Percentiles rank a stretch among this genome's conserved stretches.
These are phyloP conservation scores for Acrocyrtus sp. DNA, from an alignment of 2,888 invertebrate species.

Conservation along the genomic window DNA sequence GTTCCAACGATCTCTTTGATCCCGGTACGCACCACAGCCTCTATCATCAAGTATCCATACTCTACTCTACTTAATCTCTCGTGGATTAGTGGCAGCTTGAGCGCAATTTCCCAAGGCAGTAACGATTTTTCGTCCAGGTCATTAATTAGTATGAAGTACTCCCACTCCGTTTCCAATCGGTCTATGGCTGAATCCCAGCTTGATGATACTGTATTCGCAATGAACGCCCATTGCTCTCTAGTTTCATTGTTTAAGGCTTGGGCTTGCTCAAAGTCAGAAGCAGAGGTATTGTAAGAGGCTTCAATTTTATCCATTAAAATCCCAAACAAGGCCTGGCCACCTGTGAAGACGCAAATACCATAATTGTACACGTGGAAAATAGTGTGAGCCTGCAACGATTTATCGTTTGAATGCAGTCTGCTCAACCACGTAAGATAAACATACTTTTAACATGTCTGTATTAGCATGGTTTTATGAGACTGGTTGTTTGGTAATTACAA, in stretches of 20 bases:
- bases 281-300: constrained; percentile 6
- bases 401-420: too few relatives aligned
- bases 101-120: constrained; percentile 56
- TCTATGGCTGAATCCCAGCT: constrained; percentile 46
- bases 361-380: too few relatives aligned
- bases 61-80: constrained; percentile 43
- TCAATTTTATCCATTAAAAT: constrained; percentile 57
- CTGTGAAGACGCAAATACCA: constrained; percentile 33
- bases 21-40: constrained; percentile 52
- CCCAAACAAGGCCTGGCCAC: constrained; percentile 54
- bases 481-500: too few relatives aligned
- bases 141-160: constrained; percentile 27
- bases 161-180: constrained; percentile 46
- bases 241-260: constrained; percentile 23
- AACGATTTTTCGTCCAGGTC: constrained; percentile 26
- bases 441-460: too few relatives aligned
- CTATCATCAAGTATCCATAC: constrained; percentile 53
- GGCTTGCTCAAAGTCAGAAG: constrained; percentile 9
- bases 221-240: constrained; percentile 49
- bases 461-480: too few relatives aligned
- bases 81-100: constrained; percentile 2
- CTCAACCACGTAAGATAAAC: too few relatives aligned
- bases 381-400: too few relatives aligned
- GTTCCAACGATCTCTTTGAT: constrained; percentile 57
- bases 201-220: constrained; percentile 43